These are phyloP conservation scores for Ceriagrion tenellum DNA, from an alignment of 2,888 invertebrate species.

Conservation along the genomic window DNA sequence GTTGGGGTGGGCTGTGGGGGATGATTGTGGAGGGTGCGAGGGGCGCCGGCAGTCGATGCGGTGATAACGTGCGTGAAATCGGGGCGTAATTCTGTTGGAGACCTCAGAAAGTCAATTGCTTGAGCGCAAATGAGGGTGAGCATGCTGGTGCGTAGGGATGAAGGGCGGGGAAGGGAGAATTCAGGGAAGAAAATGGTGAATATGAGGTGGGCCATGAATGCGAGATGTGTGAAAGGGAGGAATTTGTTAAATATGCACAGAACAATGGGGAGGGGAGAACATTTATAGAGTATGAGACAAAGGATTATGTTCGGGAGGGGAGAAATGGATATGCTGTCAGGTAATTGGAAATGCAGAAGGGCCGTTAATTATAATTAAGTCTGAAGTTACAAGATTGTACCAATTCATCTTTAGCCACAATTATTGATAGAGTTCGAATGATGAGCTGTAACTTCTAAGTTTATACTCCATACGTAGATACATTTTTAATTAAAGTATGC, in stretches of 20 bases:
- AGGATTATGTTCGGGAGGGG: not conserved
- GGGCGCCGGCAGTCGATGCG: slow-evolving; percentile 15
- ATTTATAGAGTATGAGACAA: not conserved
- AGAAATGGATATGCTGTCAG: not conserved
- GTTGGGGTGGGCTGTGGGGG: slow-evolving; percentile 55
- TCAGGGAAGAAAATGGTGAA: not conserved
- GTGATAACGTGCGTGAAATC: slow-evolving; percentile 62
- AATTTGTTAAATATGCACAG: not conserved
- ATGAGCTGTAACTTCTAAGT: too few species aligned
- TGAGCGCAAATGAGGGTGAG: slow-evolving; percentile 46
- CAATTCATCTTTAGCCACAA: too few species aligned
- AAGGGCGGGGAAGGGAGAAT: not conserved
- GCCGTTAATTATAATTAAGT: not conserved
- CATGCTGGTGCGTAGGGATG: not conserved
- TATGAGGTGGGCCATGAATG: not conserved
- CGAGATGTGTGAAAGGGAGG: not conserved
- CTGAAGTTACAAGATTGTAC: not conserved
- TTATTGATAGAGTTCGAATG: too few species aligned
- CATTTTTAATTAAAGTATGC: too few species aligned
- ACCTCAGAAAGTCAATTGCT: slow-evolving; percentile 61
- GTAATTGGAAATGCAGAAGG: not conserved
- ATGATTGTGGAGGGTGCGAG: slow-evolving; percentile 43
- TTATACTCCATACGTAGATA: too few species aligned
- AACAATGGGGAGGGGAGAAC: not conserved
- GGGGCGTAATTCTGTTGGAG: slow-evolving; percentile 61